Base-by-base conservation (phyloP, 1,140 invertebrate species). In the Drosophila tani region DNA sequence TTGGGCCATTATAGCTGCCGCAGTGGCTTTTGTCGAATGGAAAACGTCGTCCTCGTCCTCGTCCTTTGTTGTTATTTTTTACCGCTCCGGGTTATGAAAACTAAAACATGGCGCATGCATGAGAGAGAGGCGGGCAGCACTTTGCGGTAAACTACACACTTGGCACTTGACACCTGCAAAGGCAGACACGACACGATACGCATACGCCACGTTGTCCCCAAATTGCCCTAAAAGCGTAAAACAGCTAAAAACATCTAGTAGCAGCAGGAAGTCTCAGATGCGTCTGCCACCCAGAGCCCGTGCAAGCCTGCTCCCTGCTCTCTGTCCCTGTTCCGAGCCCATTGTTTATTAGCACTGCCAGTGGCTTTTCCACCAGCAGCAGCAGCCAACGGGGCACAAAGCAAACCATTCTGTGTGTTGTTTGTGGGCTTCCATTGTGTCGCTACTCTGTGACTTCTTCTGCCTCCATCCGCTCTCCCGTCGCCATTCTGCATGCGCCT, bases 141-240 rank as follows among this genome's bases (percentile, higher is more conserved):
- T 77, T 67, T 77, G 64, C 74, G 55, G 75, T 78, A 77, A 78
- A 78, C 75, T 77, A 68, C 64, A 77, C 75, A 77, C 75, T 77
- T 77, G 75, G 75, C 75, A 78, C 75, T 77, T 77, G 75, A 77
- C 75, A 77, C 74, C 74, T 77, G 75, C 75, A 77, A 69, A 55
- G 73, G 55, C 49, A 71, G 43, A 57, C 51, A 43, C 55, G 71
- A 53, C 58, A 53, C 55, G 75, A 60, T 50, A 77, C 55, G 74
- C 60, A 76, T 75, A 76, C 60, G 73, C 58, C 59, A 49, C 70
- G 71, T 64, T 64, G 71, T 63, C 70, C 71, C 53, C 60, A 40
- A 76, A 66, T 58, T 66, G 62, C 51, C 60, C 60, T 75, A 75
- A 75, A 76, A 75, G 74, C 73, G 60, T 56, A 76, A 65, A 76